Evolutionary conservation across 1,140 invertebrate species (phyloP).

Genomic region (Xylocopa sonorina): DNA sequence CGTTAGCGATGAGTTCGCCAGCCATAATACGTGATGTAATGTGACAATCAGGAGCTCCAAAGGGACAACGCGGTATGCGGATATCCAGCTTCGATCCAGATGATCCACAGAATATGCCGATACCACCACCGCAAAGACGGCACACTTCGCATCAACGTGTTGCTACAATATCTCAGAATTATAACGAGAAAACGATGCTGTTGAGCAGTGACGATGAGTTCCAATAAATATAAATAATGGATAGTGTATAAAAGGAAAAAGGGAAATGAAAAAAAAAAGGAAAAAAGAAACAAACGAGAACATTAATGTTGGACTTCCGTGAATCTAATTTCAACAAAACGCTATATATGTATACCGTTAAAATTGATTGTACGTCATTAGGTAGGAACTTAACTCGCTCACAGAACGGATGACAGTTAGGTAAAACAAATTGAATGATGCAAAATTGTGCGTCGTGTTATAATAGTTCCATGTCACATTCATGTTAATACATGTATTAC

Average conservation of each 20-base stretch:
- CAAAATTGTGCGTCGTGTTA: constrained; percentile 47
- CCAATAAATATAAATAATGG: constrained; percentile 84
- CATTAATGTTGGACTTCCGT: constrained; percentile 53
- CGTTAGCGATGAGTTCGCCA: constrained; percentile 19
- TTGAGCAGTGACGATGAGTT: constrained; percentile 98
- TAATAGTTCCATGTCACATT: constrained; percentile 74
- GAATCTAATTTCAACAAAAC: constrained; percentile 48
- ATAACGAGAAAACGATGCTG: constrained; percentile 98
- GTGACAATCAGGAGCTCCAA: constrained; percentile 82
- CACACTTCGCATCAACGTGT: constrained; percentile 86
- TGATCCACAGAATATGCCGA: constrained; percentile 83
- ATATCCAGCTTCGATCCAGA: constrained; percentile 87
- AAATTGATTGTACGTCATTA: constrained; percentile 55
- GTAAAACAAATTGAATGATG: constrained; percentile 42
- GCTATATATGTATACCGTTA: constrained; percentile 45
- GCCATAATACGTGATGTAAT: constrained; percentile 60
- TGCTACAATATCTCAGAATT: constrained; percentile 90
- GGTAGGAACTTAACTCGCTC: constrained; percentile 56
- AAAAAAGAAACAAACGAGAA: not conserved
- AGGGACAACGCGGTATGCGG: constrained; percentile 85
- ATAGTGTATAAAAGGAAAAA: constrained; percentile 25
- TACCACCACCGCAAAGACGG: constrained; percentile 83
- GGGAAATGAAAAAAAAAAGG: not conserved
- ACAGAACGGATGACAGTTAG: constrained; percentile 20
- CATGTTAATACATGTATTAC: constrained; percentile 74